Percentiles rank a stretch among this genome's conserved stretches.
Evolutionary conservation across 2,888 invertebrate genomes (phyloP).

Genomic region (Dryobota labecula): DNA sequence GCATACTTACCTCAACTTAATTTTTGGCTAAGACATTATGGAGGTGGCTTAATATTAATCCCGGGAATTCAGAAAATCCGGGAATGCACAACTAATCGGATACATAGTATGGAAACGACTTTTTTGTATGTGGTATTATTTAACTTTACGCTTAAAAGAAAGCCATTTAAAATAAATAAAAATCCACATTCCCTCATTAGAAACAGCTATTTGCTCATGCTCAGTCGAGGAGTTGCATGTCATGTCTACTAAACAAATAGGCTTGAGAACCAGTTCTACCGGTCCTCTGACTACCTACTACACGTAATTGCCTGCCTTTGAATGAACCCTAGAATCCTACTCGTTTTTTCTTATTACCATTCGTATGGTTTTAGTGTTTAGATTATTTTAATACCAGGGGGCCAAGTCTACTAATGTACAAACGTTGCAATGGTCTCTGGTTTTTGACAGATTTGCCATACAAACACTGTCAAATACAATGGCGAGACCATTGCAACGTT

Average conservation of each 20-base stretch:
- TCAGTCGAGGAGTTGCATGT: constrained; percentile 20
- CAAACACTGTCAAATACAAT: no score
- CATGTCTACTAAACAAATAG: constrained; percentile 47
- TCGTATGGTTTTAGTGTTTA: neutral
- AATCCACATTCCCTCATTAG: neutral
- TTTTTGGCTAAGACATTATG: no score
- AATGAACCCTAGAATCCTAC: constrained; percentile 32
- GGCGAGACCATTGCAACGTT: no score
- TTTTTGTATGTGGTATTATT: no score
- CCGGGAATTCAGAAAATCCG: no score
- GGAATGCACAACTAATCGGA: no score
- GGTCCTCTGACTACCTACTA: constrained; percentile 42
- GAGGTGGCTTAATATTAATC: no score
- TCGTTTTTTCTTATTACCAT: constrained; percentile 24
- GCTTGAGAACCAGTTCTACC: constrained; percentile 52
- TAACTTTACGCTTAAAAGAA: neutral
- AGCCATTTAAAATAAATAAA: constrained; percentile 11
- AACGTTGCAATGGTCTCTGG: no score
- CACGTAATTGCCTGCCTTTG: constrained; percentile 43
- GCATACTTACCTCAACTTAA: no score
- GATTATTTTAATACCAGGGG: neutral
- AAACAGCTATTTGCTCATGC: constrained; percentile 25
- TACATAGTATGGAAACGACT: no score
- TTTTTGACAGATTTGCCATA: no score
- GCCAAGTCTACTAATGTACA: no score